These are phyloP conservation scores for Latrodectus elegans DNA, from an alignment of 2,888 invertebrate species.

Conservation along the genomic window DNA sequence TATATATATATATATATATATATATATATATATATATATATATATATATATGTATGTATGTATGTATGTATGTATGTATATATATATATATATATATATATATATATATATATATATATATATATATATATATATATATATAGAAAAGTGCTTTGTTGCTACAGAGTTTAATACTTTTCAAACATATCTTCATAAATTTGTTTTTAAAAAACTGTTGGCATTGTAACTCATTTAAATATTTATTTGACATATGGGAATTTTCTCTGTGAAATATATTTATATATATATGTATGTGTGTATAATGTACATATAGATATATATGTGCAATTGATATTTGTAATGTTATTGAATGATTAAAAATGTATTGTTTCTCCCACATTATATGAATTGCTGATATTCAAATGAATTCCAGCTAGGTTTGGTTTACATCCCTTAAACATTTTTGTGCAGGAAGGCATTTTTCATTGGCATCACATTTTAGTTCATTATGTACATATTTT, in stretches of 20 bases:
- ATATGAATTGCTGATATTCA: constrained; percentile 50
- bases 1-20: neutral
- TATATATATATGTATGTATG: constrained; percentile 20
- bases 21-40: too few species aligned
- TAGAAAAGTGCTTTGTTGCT: constrained; percentile 34
- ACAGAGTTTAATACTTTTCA: constrained; percentile 1
- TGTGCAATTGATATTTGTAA: constrained; percentile 61
- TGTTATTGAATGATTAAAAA: constrained; percentile 10
- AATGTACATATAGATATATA: constrained; percentile 32
- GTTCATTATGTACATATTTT: constrained; percentile 70
- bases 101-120: constrained; percentile 14
- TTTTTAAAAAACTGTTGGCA: neutral
- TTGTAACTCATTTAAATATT: neutral
- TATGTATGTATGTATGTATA: neutral
- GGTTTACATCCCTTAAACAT: constrained; percentile 49
- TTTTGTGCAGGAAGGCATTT: constrained; percentile 45
- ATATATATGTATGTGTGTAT: constrained; percentile 33
- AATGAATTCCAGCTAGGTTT: constrained; percentile 42
- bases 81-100: too few species aligned
- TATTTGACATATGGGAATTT: constrained; percentile 23
- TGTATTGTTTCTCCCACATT: constrained; percentile 27
- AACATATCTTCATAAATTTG: neutral
- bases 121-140: constrained; percentile 1
- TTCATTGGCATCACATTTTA: constrained; percentile 61
- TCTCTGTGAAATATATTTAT: constrained; percentile 42